Conservation (phyloP, 2,888 invertebrate species). For the Stenotaenia linearis region DNA sequence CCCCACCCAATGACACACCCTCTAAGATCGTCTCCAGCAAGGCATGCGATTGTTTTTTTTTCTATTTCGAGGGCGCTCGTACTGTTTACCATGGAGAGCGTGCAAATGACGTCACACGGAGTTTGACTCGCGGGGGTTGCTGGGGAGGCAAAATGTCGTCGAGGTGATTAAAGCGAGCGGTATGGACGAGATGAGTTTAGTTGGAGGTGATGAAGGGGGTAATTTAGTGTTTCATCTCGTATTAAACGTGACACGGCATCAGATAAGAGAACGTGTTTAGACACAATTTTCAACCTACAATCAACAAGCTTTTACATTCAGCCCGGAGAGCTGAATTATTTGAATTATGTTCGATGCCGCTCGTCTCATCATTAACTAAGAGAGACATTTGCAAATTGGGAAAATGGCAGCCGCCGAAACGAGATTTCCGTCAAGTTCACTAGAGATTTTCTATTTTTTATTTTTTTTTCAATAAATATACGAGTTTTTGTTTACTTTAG, state of each 20-base stretch:
- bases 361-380: background rate
- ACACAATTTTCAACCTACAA: constrained; percentile 26
- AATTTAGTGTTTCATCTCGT: constrained; percentile 19
- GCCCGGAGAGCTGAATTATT: constrained; percentile 8
- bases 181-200: background rate
- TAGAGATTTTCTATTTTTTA: background rate
- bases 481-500: background rate
- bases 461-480: background rate
- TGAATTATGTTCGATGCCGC: constrained; percentile 3
- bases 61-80: background rate
- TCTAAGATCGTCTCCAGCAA: constrained; percentile 19
- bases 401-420: background rate
- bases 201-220: constrained; percentile 14
- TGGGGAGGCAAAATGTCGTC: background rate
- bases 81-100: background rate
- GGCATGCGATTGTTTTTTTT: constrained; percentile 8
- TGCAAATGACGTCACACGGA: background rate
- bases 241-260: constrained; percentile 23
- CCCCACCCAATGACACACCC: constrained; percentile 24
- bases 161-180: background rate
- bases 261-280: constrained; percentile 24
- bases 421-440: too few species aligned
- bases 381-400: background rate
- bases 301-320: constrained; percentile 6
- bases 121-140: background rate